phyloP scores from a whole-genome alignment of 2,797 vertebrate species.

The Squalus acanthias region DNA sequence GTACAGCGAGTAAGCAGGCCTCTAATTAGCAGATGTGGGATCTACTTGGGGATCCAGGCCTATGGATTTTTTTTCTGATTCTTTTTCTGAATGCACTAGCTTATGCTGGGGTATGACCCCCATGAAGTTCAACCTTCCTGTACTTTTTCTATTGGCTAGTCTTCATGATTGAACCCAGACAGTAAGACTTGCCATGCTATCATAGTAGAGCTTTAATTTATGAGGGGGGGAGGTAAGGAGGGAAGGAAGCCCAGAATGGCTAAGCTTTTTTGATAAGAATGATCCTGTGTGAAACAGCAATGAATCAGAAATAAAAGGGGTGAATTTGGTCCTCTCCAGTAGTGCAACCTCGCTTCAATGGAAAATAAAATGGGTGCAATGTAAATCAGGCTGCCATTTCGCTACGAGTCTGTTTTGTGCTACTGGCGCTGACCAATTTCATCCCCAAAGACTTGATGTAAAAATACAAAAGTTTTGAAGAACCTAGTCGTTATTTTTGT shows the following conservation, averaged over 20 bases:
- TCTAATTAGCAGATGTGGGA: not conserved
- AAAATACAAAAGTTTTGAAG: slow-evolving; percentile 6
- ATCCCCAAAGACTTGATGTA: not conserved
- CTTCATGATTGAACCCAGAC: not conserved
- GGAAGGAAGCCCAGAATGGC: not conserved
- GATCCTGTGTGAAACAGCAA: not conserved
- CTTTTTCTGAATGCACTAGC: not conserved
- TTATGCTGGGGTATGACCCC: not conserved
- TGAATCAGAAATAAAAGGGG: not conserved
- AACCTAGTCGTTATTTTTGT: not conserved
- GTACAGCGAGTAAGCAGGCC: not conserved
- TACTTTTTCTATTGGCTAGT: not conserved
- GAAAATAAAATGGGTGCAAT: not conserved
- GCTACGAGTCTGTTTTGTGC: not conserved
- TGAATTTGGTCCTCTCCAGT: not conserved
- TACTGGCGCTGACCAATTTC: not conserved
- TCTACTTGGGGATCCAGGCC: not conserved
- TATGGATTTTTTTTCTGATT: not conserved
- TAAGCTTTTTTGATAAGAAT: not conserved
- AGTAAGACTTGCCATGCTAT: not conserved
- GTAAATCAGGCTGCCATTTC: not conserved
- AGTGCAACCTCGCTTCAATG: not conserved
- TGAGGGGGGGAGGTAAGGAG: not conserved
- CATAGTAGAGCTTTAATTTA: not conserved
- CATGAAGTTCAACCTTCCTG: not conserved